These are phyloP conservation scores for Eutolmus rufibarbis DNA, from an alignment of 2,888 invertebrate species.

Conservation along the genomic window DNA sequence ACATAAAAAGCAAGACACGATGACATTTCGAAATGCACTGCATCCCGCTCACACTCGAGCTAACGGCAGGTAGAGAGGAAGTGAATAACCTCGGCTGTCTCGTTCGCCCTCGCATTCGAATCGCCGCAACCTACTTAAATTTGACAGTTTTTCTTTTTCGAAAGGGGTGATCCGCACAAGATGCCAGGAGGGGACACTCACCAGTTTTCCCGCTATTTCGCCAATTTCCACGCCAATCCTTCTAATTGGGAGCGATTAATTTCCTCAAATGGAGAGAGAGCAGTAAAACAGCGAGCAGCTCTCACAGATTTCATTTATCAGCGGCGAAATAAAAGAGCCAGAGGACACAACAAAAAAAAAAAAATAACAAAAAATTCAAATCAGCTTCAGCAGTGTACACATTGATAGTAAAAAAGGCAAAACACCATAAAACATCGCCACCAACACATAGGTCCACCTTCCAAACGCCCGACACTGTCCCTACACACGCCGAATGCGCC, in stretches of 20 bases:
- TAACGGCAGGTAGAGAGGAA: background rate
- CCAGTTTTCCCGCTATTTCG: background rate
- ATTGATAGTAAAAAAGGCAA: background rate
- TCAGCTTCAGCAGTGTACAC: background rate
- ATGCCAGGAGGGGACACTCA: background rate
- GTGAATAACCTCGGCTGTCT: conserved; percentile 36
- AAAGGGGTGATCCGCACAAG: conserved; percentile 12
- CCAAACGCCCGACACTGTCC: background rate
- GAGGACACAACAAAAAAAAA: background rate
- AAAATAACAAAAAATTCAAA: conserved; percentile 3
- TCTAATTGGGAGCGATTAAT: background rate
- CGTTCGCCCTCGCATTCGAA: background rate
- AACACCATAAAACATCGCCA: background rate
- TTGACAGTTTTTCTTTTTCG: background rate
- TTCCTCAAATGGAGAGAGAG: background rate
- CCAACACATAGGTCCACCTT: background rate
- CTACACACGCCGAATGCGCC: background rate
- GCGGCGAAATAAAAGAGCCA: background rate
- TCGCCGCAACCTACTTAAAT: conserved; percentile 12
- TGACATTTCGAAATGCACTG: conserved; percentile 34
- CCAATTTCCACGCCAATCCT: background rate
- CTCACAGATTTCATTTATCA: conserved; percentile 4
- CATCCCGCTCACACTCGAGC: background rate
- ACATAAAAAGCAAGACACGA: background rate
- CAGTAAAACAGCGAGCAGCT: background rate